A percentile compares a stretch with the other conserved stretches of the same genome.
Conservation (phyloP, 2,797 vertebrate genomes). For the Lepilemur ruficaudatus region DNA sequence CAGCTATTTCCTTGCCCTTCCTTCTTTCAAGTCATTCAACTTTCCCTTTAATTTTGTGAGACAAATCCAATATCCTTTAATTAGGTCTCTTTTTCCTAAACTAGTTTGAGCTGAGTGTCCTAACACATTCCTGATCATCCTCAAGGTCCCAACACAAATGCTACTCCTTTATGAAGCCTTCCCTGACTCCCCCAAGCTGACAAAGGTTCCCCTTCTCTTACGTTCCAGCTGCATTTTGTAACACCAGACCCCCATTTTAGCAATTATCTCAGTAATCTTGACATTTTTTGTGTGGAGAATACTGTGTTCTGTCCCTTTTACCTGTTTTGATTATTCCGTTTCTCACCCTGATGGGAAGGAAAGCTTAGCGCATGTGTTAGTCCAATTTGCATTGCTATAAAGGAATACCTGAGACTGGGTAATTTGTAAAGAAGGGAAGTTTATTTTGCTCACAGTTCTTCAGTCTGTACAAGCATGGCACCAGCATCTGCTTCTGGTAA, state of each 20-base stretch:
- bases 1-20: not conserved
- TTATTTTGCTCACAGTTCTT: too few relatives aligned
- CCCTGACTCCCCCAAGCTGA: not conserved
- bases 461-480: too few relatives aligned
- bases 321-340: not conserved
- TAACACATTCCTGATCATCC: not conserved
- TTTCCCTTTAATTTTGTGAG: not conserved
- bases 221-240: not conserved
- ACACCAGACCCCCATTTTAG: not conserved
- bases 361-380: not conserved
- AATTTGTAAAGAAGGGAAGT: too few relatives aligned
- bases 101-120: not conserved
- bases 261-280: not conserved
- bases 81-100: not conserved
- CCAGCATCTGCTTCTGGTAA: too few relatives aligned
- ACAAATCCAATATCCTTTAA: not conserved
- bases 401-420: not conserved
- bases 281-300: not conserved
- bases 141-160: not conserved
- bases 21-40: not conserved
- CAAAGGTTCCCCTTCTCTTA: not conserved
- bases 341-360: not conserved
- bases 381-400: not conserved
- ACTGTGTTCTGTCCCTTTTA: not conserved
- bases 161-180: not conserved